Percentiles rank a stretch among this genome's conserved stretches.
These are phyloP conservation scores for Australoheros scitulus DNA, from an alignment of 2,113 vertebrate species.

Conservation along the genomic window DNA sequence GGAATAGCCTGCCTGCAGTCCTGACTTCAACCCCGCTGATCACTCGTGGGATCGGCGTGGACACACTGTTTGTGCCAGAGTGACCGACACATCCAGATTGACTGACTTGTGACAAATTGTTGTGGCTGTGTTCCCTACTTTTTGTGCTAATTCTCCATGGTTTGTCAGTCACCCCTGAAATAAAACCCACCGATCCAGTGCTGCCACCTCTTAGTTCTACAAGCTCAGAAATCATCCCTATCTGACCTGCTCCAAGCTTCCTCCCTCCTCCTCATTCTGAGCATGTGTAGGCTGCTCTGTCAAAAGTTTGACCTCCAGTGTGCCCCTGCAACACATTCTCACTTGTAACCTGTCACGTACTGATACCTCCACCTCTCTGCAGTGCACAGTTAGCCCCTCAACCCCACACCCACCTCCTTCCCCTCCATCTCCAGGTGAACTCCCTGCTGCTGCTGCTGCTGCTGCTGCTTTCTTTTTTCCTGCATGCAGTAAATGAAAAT, in stretches of 20 bases:
- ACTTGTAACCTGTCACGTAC: neutral
- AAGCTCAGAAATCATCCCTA: neutral
- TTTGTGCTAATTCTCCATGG: neutral
- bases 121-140: too few species aligned
- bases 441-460: neutral
- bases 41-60: too few species aligned
- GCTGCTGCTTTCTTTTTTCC: neutral
- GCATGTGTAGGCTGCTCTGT: neutral
- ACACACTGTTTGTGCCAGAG: too few species aligned
- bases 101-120: too few species aligned
- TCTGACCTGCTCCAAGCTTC: neutral
- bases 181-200: too few species aligned
- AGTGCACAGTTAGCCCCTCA: neutral
- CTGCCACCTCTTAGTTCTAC: too few species aligned
- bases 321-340: neutral
- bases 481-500: neutral
- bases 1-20: too few species aligned
- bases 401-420: neutral
- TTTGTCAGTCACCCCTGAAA: too few species aligned
- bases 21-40: too few species aligned
- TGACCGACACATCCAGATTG: too few species aligned
- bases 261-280: slow-evolving; percentile 5
- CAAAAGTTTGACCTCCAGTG: slow-evolving; percentile 11
- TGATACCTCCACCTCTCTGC: neutral
- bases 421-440: slow-evolving; percentile 13